Evolutionary conservation across 2,888 invertebrate species (phyloP), one percentile per base, ranked within the genome.

Genomic region (Alloplasta piceator): DNA sequence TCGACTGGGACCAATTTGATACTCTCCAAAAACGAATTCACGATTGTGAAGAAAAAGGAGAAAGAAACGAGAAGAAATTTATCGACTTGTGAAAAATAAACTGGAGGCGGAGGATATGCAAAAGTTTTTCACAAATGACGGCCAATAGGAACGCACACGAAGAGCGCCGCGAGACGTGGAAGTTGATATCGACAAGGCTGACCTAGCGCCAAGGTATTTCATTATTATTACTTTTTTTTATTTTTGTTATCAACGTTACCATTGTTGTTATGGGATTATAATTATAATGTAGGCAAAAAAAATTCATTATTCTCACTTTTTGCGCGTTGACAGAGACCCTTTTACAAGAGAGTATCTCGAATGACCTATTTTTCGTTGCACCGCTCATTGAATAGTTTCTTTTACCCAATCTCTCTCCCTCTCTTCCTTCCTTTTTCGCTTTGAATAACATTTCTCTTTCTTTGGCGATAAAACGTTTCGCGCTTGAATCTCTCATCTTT

Each of bases 181-280:
- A 78, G 78, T 82, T 81, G 70, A 55, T 81, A 84, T 81, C 77
- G 80, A 81, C 56, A 80, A 84, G 73, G 77, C 82, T 84, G 81
- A 83, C 84, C 82, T 84, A 84, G 82, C 84, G 74, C 72, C 77
- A 78, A 83, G 84, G 83, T 83, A 83, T 41, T 64, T 56, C 52
- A 56, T 75, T 43, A n/a, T 48, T 46, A 14, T 56, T 39, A 38
- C 56, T 64, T 38, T 73, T 56, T 36, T 73, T 73, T 39, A 67
- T 67, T 61, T 48, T 76, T 61, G 56, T 64, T 72, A 36, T 60
- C 6, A 66, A 46, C 55, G 10, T 46, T 52, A 50, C 10, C 66
- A 39, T 71, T 46, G 39, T 50, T 39, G 56, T 12, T 12, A 70
- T 38, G 12, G 5, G 52, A 12, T 43, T 43, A 43, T 10, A 43